Conservation (phyloP, 2,888 invertebrate genomes). For the Zelleria hepariella region DNA sequence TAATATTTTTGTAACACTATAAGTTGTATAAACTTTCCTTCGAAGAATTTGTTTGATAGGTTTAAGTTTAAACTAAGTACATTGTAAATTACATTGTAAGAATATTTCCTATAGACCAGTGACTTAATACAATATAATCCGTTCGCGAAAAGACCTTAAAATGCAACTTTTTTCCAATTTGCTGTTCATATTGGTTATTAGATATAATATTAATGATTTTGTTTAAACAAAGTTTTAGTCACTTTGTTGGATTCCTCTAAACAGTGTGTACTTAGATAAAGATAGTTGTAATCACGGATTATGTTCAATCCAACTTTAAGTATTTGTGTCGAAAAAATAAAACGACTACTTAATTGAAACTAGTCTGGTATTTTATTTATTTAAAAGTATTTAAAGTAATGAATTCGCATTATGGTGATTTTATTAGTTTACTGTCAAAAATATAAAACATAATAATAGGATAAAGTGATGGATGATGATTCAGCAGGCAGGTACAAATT, state of each 20-base stretch:
- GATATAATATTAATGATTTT: conserved; percentile 13
- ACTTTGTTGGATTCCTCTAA: conserved; percentile 45
- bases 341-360: conserved; percentile 49
- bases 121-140: conserved; percentile 18
- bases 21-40: not conserved
- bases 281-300: conserved; percentile 34
- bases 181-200: not conserved
- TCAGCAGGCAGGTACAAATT: too few relatives aligned
- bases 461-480: too few relatives aligned
- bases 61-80: not conserved
- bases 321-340: conserved; percentile 67
- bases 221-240: conserved; percentile 48
- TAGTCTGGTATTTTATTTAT: conserved; percentile 33
- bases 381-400: not conserved
- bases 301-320: conserved; percentile 44
- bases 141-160: too few relatives aligned
- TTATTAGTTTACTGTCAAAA: too few relatives aligned
- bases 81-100: conserved; percentile 16
- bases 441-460: too few relatives aligned
- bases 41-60: conserved; percentile 20
- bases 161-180: not conserved
- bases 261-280: conserved; percentile 46
- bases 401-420: too few relatives aligned
- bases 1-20: not conserved
- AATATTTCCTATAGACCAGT: conserved; percentile 19